phyloP scores from a whole-genome alignment of 2,113 vertebrate species.

The Mohoua ochrocephala region DNA sequence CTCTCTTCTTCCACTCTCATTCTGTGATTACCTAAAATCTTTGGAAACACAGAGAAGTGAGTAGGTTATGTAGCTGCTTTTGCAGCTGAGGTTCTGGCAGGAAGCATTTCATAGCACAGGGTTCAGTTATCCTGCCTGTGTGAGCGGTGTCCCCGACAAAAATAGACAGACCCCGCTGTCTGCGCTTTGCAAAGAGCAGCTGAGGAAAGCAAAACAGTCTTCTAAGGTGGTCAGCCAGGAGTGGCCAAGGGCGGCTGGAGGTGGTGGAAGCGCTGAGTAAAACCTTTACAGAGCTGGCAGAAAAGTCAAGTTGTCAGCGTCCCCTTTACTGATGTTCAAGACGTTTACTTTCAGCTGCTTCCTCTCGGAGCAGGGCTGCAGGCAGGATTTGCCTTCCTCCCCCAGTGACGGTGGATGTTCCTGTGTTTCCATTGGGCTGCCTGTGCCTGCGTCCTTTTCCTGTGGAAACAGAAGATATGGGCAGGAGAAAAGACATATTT shows the following conservation, averaged over 20 bases:
- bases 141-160: background rate
- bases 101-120: background rate
- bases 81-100: background rate
- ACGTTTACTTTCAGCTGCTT: constrained; percentile 19
- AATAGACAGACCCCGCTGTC: background rate
- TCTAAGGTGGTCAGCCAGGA: background rate
- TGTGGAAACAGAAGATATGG: constrained; percentile 75
- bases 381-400: constrained; percentile 5
- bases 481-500: constrained; percentile 77
- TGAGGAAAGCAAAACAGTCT: background rate
- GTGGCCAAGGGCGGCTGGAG: background rate
- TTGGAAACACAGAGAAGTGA: background rate
- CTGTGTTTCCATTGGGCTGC: constrained; percentile 49
- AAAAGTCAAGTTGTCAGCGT: background rate
- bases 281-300: background rate
- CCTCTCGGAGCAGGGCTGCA: constrained; percentile 19
- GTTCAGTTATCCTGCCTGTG: background rate
- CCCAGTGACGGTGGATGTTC: background rate
- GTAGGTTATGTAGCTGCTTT: background rate
- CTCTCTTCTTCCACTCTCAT: background rate
- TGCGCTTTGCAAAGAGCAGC: background rate
- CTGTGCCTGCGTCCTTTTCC: constrained; percentile 59
- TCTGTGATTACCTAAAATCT: background rate
- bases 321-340: background rate
- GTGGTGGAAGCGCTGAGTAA: background rate